Conservation (phyloP, 1,140 invertebrate genomes). For the Dreissena rostriformis region DNA sequence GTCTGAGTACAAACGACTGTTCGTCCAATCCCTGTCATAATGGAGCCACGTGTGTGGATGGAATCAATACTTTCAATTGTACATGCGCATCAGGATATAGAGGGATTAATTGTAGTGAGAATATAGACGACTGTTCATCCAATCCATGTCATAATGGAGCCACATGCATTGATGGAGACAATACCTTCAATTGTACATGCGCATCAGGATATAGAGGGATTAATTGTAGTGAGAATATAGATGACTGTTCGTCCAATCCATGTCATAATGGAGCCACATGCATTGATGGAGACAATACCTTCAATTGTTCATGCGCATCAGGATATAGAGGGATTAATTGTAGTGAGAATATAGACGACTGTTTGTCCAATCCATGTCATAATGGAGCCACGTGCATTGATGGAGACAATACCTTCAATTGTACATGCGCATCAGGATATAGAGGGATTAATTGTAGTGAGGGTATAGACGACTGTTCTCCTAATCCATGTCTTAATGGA, state of each 20-base stretch:
- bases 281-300: not conserved
- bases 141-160: constrained; percentile 81
- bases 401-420: no score
- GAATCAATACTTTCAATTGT: constrained; percentile 71
- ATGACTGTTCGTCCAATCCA: not conserved
- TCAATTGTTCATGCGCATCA: no score
- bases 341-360: no score
- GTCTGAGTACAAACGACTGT: constrained; percentile 54
- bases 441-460: no score
- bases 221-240: not conserved
- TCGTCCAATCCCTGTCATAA: constrained; percentile 60
- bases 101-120: constrained; percentile 89
- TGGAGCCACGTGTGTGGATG: constrained; percentile 68
- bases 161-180: constrained; percentile 68
- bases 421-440: no score
- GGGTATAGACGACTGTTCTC: no score
- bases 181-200: constrained; percentile 73
- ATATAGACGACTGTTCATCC: constrained; percentile 86
- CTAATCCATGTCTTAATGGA: no score
- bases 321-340: no score
- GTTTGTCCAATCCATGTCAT: no score
- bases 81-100: constrained; percentile 83
- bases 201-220: constrained; percentile 69
- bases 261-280: not conserved
- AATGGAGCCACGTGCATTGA: no score